These are phyloP conservation scores for Anomalospiza imberbis DNA, from an alignment of 2,797 vertebrate species.

Conservation along the genomic window DNA sequence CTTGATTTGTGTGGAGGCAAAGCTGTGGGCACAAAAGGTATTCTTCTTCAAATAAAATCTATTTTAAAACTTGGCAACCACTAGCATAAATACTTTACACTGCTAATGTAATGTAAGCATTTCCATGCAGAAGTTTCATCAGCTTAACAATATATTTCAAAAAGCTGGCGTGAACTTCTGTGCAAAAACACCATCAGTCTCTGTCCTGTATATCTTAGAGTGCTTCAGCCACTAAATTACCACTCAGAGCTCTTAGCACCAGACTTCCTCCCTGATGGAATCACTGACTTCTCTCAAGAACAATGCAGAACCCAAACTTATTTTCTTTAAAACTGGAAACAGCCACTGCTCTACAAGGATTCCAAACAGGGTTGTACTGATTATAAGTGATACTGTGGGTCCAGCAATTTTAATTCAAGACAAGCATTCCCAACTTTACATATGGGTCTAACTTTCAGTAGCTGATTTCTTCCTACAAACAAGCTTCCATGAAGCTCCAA, in stretches of 20 bases:
- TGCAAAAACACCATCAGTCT: conserved; percentile 3
- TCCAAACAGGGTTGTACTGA: neutral
- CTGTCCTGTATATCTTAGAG: neutral
- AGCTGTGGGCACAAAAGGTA: conserved; percentile 22
- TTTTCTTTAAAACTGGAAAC: neutral
- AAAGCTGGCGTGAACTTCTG: conserved; percentile 22
- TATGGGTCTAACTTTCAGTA: neutral
- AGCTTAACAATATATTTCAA: conserved; percentile 9
- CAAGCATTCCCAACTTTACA: neutral
- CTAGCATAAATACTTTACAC: neutral
- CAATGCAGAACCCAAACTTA: neutral
- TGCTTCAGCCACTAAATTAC: neutral
- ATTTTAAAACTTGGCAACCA: conserved; percentile 24
- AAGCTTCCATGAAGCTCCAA: neutral
- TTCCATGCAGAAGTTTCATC: neutral
- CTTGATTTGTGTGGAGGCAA: conserved; percentile 32
- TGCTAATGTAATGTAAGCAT: conserved; percentile 38
- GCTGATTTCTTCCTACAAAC: neutral
- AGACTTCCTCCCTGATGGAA: neutral
- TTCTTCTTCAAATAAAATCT: conserved; percentile 43
- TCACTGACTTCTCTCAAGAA: neutral
- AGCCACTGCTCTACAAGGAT: neutral
- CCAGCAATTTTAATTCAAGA: neutral
- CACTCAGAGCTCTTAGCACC: neutral
- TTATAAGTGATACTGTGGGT: neutral